Evolutionary conservation across 2,113 vertebrate genomes (phyloP).

Genomic region (Okapia johnstoni): DNA sequence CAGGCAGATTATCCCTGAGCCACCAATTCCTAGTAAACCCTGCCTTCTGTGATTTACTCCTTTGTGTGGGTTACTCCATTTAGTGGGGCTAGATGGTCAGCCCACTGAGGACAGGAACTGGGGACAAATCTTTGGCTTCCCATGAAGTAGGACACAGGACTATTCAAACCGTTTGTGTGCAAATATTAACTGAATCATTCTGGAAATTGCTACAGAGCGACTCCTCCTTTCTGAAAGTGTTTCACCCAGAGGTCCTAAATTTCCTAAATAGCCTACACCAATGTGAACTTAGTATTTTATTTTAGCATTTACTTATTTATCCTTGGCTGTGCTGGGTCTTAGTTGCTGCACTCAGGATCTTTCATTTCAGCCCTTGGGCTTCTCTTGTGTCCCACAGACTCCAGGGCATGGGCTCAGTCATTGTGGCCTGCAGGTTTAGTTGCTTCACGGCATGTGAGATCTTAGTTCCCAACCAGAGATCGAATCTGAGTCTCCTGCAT

Average conservation of each 20-base stretch:
- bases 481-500: not conserved
- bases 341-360: accelerated
- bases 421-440: not conserved
- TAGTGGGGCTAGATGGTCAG: not conserved
- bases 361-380: not conserved
- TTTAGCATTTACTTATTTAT: not conserved
- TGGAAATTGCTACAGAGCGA: not conserved
- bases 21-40: not conserved
- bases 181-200: not conserved
- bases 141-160: not conserved
- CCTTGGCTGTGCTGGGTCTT: not conserved
- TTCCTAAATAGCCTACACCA: not conserved
- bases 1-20: not conserved
- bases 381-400: not conserved
- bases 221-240: not conserved
- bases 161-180: not conserved
- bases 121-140: not conserved
- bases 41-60: not conserved
- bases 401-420: not conserved
- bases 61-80: not conserved
- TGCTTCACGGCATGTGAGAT: not conserved
- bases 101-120: not conserved
- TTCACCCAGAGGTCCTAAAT: not conserved
- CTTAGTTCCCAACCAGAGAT: not conserved
- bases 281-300: not conserved